Conservation (phyloP, 2,888 invertebrate species). For the Scaptomyza polygonia region DNA sequence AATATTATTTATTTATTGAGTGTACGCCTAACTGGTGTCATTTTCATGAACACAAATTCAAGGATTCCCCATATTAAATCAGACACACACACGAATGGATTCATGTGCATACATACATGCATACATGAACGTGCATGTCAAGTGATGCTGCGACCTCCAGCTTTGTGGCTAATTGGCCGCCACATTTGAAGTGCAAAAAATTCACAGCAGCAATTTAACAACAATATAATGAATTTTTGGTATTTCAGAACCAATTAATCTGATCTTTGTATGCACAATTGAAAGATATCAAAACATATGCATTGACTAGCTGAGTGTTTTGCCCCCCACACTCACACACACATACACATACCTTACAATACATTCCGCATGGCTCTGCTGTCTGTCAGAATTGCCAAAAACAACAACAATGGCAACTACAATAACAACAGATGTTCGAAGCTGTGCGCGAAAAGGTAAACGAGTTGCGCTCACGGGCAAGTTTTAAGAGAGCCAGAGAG, state of each 20-base stretch:
- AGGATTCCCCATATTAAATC: slow-evolving; percentile 23
- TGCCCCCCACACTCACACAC: slow-evolving; percentile 5
- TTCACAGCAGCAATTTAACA: slow-evolving; percentile 46
- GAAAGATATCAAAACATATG: slow-evolving; percentile 61
- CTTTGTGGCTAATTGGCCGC: slow-evolving; percentile 43
- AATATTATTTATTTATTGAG: not conserved
- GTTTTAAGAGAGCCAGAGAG: slow-evolving; percentile 45
- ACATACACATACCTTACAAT: not conserved
- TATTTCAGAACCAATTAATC: slow-evolving; percentile 51
- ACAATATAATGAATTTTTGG: slow-evolving; percentile 36
- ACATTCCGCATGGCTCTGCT: slow-evolving; percentile 60
- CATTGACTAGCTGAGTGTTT: slow-evolving; percentile 26
- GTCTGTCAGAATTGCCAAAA: slow-evolving; percentile 62
- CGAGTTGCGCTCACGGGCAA: slow-evolving; percentile 66
- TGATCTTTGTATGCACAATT: slow-evolving; percentile 48
- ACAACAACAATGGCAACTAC: slow-evolving; percentile 52
- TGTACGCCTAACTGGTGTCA: not conserved
- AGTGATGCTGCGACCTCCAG: slow-evolving; percentile 37
- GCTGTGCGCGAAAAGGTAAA: slow-evolving; percentile 68
- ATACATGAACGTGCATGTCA: slow-evolving; percentile 8
- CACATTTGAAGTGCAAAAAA: slow-evolving; percentile 39
- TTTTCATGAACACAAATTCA: slow-evolving; percentile 13
- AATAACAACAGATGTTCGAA: slow-evolving; percentile 71
- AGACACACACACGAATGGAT: not conserved
- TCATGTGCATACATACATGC: not conserved